Base-by-base conservation (phyloP, 2,888 invertebrate species). In the Chouioia cunea region DNA sequence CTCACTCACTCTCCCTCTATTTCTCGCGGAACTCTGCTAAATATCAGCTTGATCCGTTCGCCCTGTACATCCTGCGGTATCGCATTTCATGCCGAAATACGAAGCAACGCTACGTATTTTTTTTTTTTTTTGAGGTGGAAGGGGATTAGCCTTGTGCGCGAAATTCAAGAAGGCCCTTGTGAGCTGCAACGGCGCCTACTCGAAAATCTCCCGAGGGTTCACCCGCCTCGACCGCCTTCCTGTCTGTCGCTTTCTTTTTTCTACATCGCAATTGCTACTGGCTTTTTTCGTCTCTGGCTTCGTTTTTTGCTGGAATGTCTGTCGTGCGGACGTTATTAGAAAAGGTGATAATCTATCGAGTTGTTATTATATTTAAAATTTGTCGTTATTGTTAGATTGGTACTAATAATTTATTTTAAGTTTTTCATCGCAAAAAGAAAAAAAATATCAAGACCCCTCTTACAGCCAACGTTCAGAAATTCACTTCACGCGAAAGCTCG, bases 101-200 rank as follows among this genome's bases (percentile, higher is more conserved):
- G 69, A 63, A 58, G 53, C 64, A 10, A 58, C 47, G 12, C 14
- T 10, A 10, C 36, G 36, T 36, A 12, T 36, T 36, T 4, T 36
- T 4, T 36, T 1, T 36, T 4, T 36, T 36, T 36, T 48, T 56
- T 43, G 47, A n/a, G 46, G 8, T 18, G 10, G 50, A 18, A 2
- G 20, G 53, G 18, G 36, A 36, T 23, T 44, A 54, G 64, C 57
- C 54, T 60, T 56, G 68, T 36, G 36, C 36, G 56, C 72, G 72
- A 68, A 72, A 72, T 72, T 72, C 65, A 72, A 72, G 72, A 65
- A 65, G 63, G 58, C 50, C 69, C 63, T 69, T 59, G 44, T 16
- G 48, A 20, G 43, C 16, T 46, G 47, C 48, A 18, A 20, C 46
- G 36, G 18, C 48, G 59, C 63, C 57, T 53, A 65, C 71, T 71